Evolutionary conservation across 2,888 invertebrate genomes (phyloP), one percentile per base, ranked within the genome.

Genomic region (Polyommatus iphigenia): DNA sequence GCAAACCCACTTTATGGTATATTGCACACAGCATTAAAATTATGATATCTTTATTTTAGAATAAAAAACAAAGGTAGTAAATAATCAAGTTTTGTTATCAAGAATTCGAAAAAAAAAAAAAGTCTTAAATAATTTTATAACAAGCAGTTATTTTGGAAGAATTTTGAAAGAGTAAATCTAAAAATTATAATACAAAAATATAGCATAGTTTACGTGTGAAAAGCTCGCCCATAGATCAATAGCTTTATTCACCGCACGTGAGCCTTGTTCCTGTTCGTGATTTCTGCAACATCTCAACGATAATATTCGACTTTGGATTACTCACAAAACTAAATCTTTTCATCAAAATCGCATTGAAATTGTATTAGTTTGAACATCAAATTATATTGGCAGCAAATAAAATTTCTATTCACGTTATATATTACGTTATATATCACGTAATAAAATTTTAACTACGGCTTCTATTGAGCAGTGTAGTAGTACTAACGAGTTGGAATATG

Each of bases 261-360:
- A 88, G 88, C 88, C 86, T 88, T 86, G 86, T 89, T 85, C 82
- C 24, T 79, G 89, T 88, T 88, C 93, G 93, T 93, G 93, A 88
- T 88, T 84, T 88, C 89, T 87, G 88, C 86, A 83, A 86, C 86
- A 86, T 85, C 83, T 85, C 76, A 81, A 85, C 89, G 91, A 92
- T 92, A 88, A 89, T 81, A 36, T 78, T 83, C 81, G 79, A 80
- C 81, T 78, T 79, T 71, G 81, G 81, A 82, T 82, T 79, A 80
- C 78, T 78, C 36, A 62, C 59, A 18, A 62, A n/a, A 59, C 29
- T 15, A 41, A 36, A 62, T 76, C 76, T 62, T 62, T 76, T 59
- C 13, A 76, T 32, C 41, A 62, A 20, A 76, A 32, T 76, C 36
- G 59, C 41, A 54, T 73, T n/a, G n/a, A 59, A 24, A 76, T 57